These are phyloP conservation scores for Astropecten irregularis DNA, from an alignment of 53 echinoderm and acorn worm genomes.

Conservation along the genomic window DNA sequence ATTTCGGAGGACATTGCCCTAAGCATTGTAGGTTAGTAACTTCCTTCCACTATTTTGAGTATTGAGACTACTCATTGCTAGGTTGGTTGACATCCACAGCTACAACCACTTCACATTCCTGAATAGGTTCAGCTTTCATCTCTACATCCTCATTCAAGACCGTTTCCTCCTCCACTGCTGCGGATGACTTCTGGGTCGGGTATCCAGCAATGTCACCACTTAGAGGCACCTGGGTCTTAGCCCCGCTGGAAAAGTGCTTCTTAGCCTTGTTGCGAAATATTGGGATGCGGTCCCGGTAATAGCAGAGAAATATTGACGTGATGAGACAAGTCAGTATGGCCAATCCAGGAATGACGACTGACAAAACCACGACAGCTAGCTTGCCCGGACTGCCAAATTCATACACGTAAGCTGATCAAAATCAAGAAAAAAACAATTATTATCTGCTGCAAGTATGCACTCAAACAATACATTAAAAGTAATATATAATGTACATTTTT, in stretches of 20 bases:
- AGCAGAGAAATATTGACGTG: slow-evolving; percentile 60
- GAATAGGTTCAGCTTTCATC: too few species aligned
- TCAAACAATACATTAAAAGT: neutral
- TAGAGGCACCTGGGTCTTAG: neutral
- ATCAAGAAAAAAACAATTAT: too few species aligned
- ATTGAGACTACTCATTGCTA: too few species aligned
- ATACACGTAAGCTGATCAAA: neutral
- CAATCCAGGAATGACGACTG: slow-evolving; percentile 68
- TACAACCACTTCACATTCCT: slow-evolving; percentile 39
- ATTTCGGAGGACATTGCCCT: too few species aligned
- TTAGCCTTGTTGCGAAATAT: slow-evolving; percentile 58
- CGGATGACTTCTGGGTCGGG: slow-evolving; percentile 41
- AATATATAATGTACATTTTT: too few species aligned
- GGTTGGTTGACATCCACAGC: slow-evolving; percentile 2
- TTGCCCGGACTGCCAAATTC: neutral
- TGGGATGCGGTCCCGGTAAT: slow-evolving; percentile 75
- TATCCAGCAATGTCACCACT: neutral
- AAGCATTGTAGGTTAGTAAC: too few species aligned
- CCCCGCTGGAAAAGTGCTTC: slow-evolving; percentile 2
- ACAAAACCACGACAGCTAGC: slow-evolving; percentile 52
- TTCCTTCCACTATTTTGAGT: too few species aligned
- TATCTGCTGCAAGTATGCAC: neutral
- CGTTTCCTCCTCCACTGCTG: neutral
- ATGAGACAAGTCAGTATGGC: slow-evolving; percentile 63
- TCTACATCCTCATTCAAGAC: neutral